Conservation (phyloP, 2,888 invertebrate species). For the Synanthedon myopaeformis region DNA sequence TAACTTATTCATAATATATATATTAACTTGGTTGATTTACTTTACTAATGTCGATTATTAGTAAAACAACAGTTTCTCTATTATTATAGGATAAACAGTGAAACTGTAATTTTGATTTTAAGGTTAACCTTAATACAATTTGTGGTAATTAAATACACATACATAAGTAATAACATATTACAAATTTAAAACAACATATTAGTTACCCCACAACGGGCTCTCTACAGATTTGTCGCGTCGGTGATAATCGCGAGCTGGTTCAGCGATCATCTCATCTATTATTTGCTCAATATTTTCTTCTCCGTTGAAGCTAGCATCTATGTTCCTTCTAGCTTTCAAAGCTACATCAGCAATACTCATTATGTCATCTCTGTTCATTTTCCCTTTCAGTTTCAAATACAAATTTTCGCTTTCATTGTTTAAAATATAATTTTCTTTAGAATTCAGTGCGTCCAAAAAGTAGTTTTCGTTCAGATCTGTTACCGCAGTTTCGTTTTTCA, state of each 20-base stretch:
- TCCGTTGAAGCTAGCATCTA: conserved; percentile 18
- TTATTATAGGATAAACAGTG: too few relatives aligned
- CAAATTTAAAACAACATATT: too few relatives aligned
- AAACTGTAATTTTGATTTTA: too few relatives aligned
- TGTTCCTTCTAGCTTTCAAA: conserved; percentile 28
- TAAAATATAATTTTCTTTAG: conserved; percentile 33
- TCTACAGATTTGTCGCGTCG: conserved; percentile 22
- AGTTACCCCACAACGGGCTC: conserved; percentile 48
- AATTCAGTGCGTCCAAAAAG: conserved; percentile 37
- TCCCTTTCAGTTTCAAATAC: conserved; percentile 47
- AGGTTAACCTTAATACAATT: too few relatives aligned
- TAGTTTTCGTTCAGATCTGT: conserved; percentile 36
- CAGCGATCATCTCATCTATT: conserved; percentile 42
- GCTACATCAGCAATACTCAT: conserved; percentile 24
- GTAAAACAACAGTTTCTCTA: too few relatives aligned
- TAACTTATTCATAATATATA: too few relatives aligned
- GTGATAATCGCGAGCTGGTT: conserved; percentile 35
- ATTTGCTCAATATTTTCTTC: conserved; percentile 18
- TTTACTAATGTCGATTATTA: too few relatives aligned
- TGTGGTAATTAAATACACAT: too few relatives aligned
- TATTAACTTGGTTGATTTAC: too few relatives aligned
- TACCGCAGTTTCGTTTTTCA: conserved; percentile 28
- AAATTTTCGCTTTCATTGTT: conserved; percentile 31
- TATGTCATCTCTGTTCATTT: conserved; percentile 51
- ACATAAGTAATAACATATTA: too few relatives aligned